phyloP scores from a whole-genome alignment of 2,888 invertebrate species.

The Drosophila siamana region DNA sequence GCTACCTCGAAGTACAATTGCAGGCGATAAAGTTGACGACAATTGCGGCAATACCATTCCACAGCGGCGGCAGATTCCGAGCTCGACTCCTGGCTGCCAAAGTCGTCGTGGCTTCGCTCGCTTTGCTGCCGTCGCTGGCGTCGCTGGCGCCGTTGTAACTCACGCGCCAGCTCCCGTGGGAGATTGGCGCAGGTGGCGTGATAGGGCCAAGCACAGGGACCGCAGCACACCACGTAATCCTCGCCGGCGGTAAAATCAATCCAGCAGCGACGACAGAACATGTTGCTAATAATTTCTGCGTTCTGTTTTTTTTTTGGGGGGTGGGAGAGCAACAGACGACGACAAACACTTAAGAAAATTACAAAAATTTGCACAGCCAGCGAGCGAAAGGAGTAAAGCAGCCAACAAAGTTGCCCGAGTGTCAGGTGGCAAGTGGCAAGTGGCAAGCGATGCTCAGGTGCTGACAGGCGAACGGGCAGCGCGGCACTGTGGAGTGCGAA shows the following conservation, averaged over 20 bases:
- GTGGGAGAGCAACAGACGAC: background rate
- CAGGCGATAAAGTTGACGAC: conserved; percentile 83
- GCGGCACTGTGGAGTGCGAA: conserved; percentile 43
- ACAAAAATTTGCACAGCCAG: conserved; percentile 22
- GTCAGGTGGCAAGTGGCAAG: conserved; percentile 6
- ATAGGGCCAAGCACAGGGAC: conserved; percentile 81
- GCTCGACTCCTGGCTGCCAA: too few relatives aligned
- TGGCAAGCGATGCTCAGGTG: conserved; percentile 55
- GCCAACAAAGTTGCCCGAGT: conserved; percentile 1
- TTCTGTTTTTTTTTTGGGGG: background rate
- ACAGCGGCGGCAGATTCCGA: conserved; percentile 12
- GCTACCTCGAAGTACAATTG: conserved; percentile 84
- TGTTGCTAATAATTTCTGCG: conserved; percentile 65
- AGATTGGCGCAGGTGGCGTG: conserved; percentile 82
- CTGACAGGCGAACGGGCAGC: conserved; percentile 59
- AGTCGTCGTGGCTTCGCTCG: background rate
- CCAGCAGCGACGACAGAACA: conserved; percentile 85
- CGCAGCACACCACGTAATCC: conserved; percentile 77
- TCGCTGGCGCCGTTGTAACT: conserved; percentile 40
- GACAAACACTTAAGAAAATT: conserved; percentile 74
- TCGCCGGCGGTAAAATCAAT: conserved; percentile 82
- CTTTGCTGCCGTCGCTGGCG: too few relatives aligned
- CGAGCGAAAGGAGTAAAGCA: conserved; percentile 49
- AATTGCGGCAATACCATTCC: conserved; percentile 84
- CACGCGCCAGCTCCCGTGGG: conserved; percentile 69